phyloP scores from a whole-genome alignment of 2,797 vertebrate species.

The Alcedo atthis region DNA sequence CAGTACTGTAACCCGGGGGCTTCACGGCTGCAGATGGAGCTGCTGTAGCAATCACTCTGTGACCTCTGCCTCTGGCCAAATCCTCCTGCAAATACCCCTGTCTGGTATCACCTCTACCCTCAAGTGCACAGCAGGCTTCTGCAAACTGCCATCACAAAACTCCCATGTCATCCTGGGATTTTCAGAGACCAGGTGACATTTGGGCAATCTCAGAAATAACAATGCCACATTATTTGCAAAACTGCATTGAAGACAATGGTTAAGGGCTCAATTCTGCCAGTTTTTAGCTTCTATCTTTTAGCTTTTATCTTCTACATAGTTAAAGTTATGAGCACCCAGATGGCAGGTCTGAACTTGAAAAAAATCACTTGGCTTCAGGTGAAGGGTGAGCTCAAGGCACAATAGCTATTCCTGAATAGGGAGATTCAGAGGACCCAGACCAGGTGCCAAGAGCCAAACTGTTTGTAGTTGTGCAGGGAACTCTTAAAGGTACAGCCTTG shows the following conservation, averaged over 20 bases:
- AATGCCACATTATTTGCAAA: background rate
- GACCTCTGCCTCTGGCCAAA: background rate
- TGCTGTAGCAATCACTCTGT: rapidly evolving
- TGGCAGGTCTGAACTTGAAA: background rate
- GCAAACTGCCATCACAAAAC: background rate
- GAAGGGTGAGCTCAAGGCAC: background rate
- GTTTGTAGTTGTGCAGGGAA: background rate
- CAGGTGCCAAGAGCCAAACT: background rate
- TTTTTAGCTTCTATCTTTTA: background rate
- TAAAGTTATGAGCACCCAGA: background rate
- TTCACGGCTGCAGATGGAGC: rapidly evolving
- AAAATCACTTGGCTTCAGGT: background rate
- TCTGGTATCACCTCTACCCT: background rate
- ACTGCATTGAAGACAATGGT: background rate
- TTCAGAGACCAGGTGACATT: background rate
- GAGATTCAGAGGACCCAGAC: conserved; percentile 4
- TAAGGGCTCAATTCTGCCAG: rapidly evolving
- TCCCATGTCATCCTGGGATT: background rate
- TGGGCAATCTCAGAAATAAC: background rate
- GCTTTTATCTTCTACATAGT: background rate
- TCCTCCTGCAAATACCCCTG: background rate
- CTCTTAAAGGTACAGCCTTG: background rate
- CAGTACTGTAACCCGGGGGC: rapidly evolving
- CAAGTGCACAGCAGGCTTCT: background rate
- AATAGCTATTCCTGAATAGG: background rate